Percentiles rank a stretch among this genome's conserved stretches.
These are phyloP conservation scores for Micoletzkya japonica DNA, from an alignment of 2,888 invertebrate species.

Conservation along the genomic window DNA sequence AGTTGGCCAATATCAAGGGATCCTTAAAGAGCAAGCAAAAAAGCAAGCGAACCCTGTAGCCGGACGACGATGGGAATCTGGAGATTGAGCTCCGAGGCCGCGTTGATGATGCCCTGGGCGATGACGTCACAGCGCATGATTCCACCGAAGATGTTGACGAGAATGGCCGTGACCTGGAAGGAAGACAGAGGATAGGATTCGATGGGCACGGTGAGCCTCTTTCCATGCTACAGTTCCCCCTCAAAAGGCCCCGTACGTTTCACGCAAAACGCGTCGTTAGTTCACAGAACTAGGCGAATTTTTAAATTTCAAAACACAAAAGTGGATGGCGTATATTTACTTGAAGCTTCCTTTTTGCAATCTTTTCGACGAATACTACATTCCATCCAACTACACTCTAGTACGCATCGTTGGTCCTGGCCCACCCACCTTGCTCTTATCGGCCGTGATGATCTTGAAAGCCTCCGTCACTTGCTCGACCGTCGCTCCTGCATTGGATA, in stretches of 20 bases:
- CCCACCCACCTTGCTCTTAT: slow-evolving; percentile 67
- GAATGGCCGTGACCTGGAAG: slow-evolving; percentile 80
- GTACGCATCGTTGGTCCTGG: not conserved
- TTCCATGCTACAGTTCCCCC: not conserved
- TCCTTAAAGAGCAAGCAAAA: not conserved
- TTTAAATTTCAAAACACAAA: not conserved
- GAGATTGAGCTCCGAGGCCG: slow-evolving; percentile 80
- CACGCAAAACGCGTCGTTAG: not conserved
- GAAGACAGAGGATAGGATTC: not conserved
- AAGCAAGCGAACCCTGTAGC: slow-evolving; percentile 77
- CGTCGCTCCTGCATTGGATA: no score
- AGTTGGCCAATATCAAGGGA: no score
- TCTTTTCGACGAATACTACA: not conserved
- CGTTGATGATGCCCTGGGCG: slow-evolving; percentile 90
- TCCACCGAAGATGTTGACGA: slow-evolving; percentile 98
- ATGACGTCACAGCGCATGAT: slow-evolving; percentile 98
- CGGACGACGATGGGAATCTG: slow-evolving; percentile 88
- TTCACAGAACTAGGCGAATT: not conserved
- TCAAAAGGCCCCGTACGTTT: not conserved
- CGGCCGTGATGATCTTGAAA: slow-evolving; percentile 83
- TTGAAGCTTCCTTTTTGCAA: not conserved
- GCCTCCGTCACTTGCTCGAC: slow-evolving; percentile 78
- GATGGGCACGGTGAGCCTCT: not conserved
- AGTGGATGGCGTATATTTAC: not conserved
- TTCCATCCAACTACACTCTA: not conserved